Base-by-base conservation (phyloP, 1,140 invertebrate species). In the Laupala kohalensis region DNA sequence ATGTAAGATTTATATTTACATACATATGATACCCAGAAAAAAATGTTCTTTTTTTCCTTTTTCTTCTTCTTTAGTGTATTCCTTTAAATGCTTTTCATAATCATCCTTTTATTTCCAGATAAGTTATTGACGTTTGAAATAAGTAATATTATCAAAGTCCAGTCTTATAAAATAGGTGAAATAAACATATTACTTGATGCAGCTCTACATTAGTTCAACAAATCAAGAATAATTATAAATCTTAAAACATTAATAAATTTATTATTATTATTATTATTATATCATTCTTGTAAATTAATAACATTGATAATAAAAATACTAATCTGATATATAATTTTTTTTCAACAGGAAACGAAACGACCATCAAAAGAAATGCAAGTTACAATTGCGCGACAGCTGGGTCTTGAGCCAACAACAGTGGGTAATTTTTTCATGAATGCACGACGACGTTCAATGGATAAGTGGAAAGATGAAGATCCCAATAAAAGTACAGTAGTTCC, bases 361-460 rank as follows among this genome's bases (percentile, higher is more conserved):
- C 98, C 98, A 74, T 98, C 95, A 74, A 99, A 99, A 83, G 98
- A 99, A 85, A 99, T 99, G 97, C 98, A 99, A 85, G 94, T 98
- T 76, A 99, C 97, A 75, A 99, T 99, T 83, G 95, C 96, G 29
- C 87, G 97, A 76, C 97, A 99, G 80, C 85, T 99, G 75, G 96
- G 96, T 74, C 87, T 99, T 71, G 97, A 99, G 81, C 95, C 97
- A 25, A 98, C 96, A 53, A 99, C 98, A 23, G 97, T 99, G 23
- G 97, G 97, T 28, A 99, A 99, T 82, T 99, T 99, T 86, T 99
- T 99, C 85, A 99, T 99, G 98, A 99, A 99, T 82, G 97, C 97
- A 27, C 85, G 97, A 69, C 87, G 97, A 75, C 87, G 97, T 70
- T 97, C 95, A 4, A 95, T 98, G 90, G 97, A 99, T 83, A 99